These are phyloP conservation scores for Salticus scenicus DNA, from an alignment of 2,888 invertebrate species.

Conservation along the genomic window DNA sequence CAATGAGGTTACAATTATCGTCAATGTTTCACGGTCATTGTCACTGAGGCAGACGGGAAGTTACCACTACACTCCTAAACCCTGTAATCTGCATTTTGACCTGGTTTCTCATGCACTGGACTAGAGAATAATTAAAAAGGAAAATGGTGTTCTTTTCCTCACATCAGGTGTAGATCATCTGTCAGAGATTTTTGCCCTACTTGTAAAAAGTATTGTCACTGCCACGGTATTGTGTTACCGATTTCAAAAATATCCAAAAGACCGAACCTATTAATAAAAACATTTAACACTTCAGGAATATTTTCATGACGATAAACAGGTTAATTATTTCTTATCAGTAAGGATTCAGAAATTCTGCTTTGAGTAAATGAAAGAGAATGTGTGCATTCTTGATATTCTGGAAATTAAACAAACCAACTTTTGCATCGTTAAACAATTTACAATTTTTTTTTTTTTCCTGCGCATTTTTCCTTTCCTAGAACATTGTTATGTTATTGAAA, in stretches of 20 bases:
- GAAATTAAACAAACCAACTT: too few relatives aligned
- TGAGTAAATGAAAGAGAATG: too few relatives aligned
- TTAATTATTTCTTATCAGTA: too few relatives aligned
- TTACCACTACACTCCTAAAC: not conserved
- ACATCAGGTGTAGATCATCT: not conserved
- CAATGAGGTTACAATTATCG: not conserved
- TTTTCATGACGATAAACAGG: not conserved
- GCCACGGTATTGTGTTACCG: not conserved
- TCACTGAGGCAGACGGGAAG: not conserved
- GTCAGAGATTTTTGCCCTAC: not conserved
- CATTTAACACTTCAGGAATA: not conserved
- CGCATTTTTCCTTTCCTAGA: too few relatives aligned
- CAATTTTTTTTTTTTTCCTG: too few relatives aligned
- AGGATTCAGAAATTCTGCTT: too few relatives aligned
- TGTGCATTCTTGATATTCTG: too few relatives aligned
- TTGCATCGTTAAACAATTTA: too few relatives aligned
- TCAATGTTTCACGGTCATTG: constrained; percentile 5
- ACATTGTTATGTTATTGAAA: too few relatives aligned
- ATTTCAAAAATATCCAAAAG: not conserved
- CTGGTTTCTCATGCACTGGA: not conserved
- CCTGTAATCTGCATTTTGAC: constrained; percentile 7
- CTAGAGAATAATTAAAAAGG: not conserved
- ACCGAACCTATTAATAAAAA: not conserved
- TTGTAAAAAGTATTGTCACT: not conserved
- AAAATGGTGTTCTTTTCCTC: not conserved